phyloP scores from a whole-genome alignment of 2,797 vertebrate species.

The Scyliorhinus canicula region DNA sequence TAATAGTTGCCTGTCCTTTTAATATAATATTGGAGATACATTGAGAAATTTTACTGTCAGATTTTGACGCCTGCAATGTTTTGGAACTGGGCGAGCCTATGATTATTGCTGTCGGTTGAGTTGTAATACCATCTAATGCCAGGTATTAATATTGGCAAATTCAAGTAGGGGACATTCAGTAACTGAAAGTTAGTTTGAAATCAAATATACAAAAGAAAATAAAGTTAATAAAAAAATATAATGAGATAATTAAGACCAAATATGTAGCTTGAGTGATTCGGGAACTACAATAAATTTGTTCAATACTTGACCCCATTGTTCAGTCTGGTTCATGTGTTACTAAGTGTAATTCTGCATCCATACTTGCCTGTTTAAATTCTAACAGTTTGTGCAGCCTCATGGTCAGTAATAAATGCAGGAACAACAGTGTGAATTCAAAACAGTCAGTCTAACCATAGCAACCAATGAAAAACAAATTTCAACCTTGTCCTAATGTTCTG shows the following conservation, averaged over 20 bases:
- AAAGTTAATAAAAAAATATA: not conserved
- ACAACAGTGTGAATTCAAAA: not conserved
- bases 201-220: not conserved
- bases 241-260: not conserved
- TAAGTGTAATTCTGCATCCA: not conserved
- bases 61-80: not conserved
- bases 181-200: not conserved
- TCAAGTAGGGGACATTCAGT: not conserved
- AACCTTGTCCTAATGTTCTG: not conserved
- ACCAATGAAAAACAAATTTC: not conserved
- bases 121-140: not conserved
- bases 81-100: not conserved
- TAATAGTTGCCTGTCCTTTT: too few species aligned
- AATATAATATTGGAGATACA: too few species aligned
- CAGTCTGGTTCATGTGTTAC: not conserved
- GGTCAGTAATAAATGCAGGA: not conserved
- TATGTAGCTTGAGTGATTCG: not conserved
- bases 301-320: not conserved
- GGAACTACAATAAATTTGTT: not conserved
- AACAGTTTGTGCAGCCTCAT: not conserved
- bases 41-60: not conserved
- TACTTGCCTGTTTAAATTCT: not conserved
- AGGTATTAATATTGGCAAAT: not conserved
- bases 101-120: not conserved
- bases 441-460: not conserved